Base-by-base conservation (phyloP, 2,113 vertebrate species). In the Tachysurus fulvidraco region DNA sequence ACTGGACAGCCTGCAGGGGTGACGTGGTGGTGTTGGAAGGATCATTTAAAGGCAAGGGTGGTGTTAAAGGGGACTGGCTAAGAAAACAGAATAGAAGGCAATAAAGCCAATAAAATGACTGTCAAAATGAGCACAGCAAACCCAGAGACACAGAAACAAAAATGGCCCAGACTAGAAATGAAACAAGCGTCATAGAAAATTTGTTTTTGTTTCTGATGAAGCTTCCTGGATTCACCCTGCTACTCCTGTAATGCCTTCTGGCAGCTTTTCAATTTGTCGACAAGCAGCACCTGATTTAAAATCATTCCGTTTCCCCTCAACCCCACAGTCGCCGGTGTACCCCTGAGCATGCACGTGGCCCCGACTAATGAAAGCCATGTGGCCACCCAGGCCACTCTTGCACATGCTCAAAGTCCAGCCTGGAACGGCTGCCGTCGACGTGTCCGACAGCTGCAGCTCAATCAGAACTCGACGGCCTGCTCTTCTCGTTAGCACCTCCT, bases 161-260 rank as follows among this genome's bases (percentile, higher is more conserved):
- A 59, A 71, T 9, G 28, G 4, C 16, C 71, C 16, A 23, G 30
- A 71, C 71, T 7, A 92, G 92, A 93, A 93, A 93, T 91, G 86
- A 93, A 88, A 87, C 76, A 55, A 83, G 86, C 78, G 83, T 88
- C 77, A 11, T 28, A 57, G 46, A 44, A 87, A 79, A 80, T 30
- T 77, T 82, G 88, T 88, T 92, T 91, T 80, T 88, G 90, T 92
- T 84, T 87, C 87, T 87, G 84, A 93, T 93, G 89, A 93, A 83
- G 83, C 87, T 77, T 85, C 59, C 55, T 16, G 73, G 73, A 79
- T 76, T 52, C 83, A 83, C 55, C 59, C 77, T 19, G 86, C 90
- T 67, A 76, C 46, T 64, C 83, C 28, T 4, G 86, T 21, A 81
- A 90, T 67, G 65, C 73, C 78, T 83, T 57, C 67, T 85, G 78